Evolutionary conservation across 2,888 invertebrate species (phyloP), one percentile per base, ranked within the genome.

Genomic region (Plagodis dolabraria): DNA sequence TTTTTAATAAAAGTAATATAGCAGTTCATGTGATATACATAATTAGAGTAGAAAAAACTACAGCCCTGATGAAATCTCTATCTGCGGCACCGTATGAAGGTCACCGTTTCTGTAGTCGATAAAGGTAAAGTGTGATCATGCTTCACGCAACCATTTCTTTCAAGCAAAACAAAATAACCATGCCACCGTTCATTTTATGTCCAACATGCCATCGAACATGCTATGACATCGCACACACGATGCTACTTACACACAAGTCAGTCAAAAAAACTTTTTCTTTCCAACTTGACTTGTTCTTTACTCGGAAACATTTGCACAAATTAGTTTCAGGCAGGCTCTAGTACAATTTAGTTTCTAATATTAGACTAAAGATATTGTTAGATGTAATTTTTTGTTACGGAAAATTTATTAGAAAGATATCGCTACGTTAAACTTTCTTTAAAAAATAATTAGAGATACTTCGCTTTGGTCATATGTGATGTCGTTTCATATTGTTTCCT

Each of bases 241-340:
- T 66, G 67, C 66, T 70, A 74, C 72, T 72, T 70, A 75, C 73
- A 43, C 12, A 43, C 43, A 70, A 82, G 77, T 79, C 85, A 83
- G 86, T 82, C 81, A 82, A 85, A 82, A 80, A 82, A 80, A 76
- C 72, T 79, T 80, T 79, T 76, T 79, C 78, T 68, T 63, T 72
- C 72, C 68, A 70, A 73, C 67, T 72, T 65, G 77, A 80, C 80
- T 78, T 80, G 79, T 75, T 67, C 57, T 55, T 22, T 56, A 70
- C 55, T 60, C 68, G 73, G 74, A 67, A 72, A 68, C 36, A 22
- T 35, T 47, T 35, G 47, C 33, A 45, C 33, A 45, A 2, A 7
- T 48, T 36, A 46, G 48, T 12, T 51, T 43, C 35, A 12, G 7
- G 12, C 33, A 5, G 7, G 47, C 33, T 34, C 42, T 34, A 7